These are phyloP conservation scores for Grantiella picta DNA, from an alignment of 2,113 vertebrate species.

Conservation along the genomic window DNA sequence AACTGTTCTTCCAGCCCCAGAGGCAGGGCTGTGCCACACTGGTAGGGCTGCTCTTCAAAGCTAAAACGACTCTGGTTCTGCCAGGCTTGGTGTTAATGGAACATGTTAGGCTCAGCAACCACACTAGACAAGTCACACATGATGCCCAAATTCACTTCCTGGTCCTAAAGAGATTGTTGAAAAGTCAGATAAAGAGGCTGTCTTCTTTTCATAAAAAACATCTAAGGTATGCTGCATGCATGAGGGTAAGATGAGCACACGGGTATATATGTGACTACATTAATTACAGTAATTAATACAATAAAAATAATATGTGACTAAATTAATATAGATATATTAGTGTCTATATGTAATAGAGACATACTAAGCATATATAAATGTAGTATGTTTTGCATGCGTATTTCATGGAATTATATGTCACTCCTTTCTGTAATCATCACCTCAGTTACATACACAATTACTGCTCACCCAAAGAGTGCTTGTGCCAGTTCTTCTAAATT, in stretches of 20 bases:
- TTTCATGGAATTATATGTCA: not conserved
- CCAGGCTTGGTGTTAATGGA: not conserved
- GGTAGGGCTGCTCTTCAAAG: not conserved
- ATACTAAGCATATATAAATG: not conserved
- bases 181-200: not conserved
- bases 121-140: not conserved
- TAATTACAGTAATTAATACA: no score
- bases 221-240: not conserved
- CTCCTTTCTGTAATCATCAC: not conserved
- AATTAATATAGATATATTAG: not conserved
- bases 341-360: not conserved
- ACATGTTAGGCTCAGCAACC: not conserved
- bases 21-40: not conserved
- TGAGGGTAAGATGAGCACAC: not conserved
- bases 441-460: not conserved
- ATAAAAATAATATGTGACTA: not conserved
- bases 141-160: not conserved
- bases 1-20: not conserved
- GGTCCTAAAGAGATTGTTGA: not conserved
- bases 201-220: not conserved
- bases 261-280: not conserved
- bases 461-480: not conserved
- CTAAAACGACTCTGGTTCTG: not conserved
- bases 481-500: not conserved
- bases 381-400: not conserved